A percentile compares a stretch with the other conserved stretches of the same genome.
These are phyloP conservation scores for Macrotis lagotis DNA, from an alignment of 2,113 vertebrate genomes.

Conservation along the genomic window DNA sequence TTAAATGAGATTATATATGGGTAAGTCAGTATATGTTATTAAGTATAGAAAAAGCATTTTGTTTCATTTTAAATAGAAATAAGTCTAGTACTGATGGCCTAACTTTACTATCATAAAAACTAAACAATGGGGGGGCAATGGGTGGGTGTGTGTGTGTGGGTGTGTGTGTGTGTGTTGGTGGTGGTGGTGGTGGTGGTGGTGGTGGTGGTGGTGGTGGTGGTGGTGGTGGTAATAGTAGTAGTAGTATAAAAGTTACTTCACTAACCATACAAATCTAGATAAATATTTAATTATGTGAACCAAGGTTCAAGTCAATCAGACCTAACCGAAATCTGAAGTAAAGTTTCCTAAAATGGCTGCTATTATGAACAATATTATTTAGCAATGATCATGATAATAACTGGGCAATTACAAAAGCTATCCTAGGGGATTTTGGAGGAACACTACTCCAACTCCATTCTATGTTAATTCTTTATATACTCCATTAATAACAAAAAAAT, in stretches of 20 bases:
- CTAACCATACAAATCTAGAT: constrained; percentile 19
- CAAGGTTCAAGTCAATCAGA: not conserved
- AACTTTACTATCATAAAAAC: constrained; percentile 51
- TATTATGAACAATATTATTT: not conserved
- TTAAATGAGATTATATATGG: not conserved
- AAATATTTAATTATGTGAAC: constrained; percentile 29
- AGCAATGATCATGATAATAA: not conserved
- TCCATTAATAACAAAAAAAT: not conserved
- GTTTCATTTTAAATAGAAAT: constrained; percentile 48
- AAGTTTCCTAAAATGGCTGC: not conserved
- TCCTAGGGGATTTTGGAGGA: not conserved
- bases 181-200: too few relatives aligned
- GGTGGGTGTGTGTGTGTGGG: too few relatives aligned
- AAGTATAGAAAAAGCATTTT: constrained; percentile 26
- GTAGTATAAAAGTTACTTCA: constrained; percentile 11
- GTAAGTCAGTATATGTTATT: not conserved
- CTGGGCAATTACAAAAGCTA: not conserved
- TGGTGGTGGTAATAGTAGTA: too few relatives aligned
- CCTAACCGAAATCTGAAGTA: not conserved
- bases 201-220: too few relatives aligned
- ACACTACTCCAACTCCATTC: not conserved
- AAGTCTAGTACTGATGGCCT: constrained; percentile 36
- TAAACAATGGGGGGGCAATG: not conserved
- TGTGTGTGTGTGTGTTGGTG: too few relatives aligned
- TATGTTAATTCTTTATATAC: not conserved